Conservation (phyloP, 92 coral and sea anemone genomes). For the Ricordea florida region DNA sequence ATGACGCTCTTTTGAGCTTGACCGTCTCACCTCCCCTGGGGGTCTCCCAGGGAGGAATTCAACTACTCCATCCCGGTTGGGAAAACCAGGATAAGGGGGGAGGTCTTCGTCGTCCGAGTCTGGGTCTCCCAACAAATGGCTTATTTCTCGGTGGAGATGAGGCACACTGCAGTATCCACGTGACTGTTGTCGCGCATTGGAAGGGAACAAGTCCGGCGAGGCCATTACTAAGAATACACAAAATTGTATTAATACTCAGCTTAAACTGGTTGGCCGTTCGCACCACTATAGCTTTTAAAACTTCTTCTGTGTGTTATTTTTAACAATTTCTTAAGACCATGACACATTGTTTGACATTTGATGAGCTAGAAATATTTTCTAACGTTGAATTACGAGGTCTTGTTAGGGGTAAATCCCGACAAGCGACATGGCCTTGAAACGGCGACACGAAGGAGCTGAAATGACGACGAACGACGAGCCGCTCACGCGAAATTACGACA, state of each 20-base stretch:
- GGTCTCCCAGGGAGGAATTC: conserved; percentile 26
- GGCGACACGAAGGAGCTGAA: too few species aligned
- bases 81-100: conserved; percentile 64
- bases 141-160: conserved; percentile 82
- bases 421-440: too few species aligned
- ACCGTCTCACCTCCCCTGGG: conserved; percentile 2
- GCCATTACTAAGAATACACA: conserved; percentile 89
- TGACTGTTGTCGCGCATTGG: conserved; percentile 48
- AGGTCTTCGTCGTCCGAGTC: conserved; percentile 90
- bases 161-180: conserved; percentile 60
- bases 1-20: conserved; percentile 22
- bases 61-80: conserved; percentile 23
- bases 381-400: too few species aligned
- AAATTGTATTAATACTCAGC: too few species aligned
- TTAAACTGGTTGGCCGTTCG: not conserved
- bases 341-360: too few species aligned
- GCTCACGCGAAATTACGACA: too few species aligned
- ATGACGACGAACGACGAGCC: too few species aligned
- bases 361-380: too few species aligned
- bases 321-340: too few species aligned
- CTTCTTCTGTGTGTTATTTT: not conserved
- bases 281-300: not conserved
- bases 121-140: conserved; percentile 74
- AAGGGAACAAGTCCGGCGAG: conserved; percentile 86
- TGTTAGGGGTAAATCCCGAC: too few species aligned